These are phyloP conservation scores for Eupithecia abbreviata DNA, from an alignment of 2,888 invertebrate species.

Conservation along the genomic window DNA sequence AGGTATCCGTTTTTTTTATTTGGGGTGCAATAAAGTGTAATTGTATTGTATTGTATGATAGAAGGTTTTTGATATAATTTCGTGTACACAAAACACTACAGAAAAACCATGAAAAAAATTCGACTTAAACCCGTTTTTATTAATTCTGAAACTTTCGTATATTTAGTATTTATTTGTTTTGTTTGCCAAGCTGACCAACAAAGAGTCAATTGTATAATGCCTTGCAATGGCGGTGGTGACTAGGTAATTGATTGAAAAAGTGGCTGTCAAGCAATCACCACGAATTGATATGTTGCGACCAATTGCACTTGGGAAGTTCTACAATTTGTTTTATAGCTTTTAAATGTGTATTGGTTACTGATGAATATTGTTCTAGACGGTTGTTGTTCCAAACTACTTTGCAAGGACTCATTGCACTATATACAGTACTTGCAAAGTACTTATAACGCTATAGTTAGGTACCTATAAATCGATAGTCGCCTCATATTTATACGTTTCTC, in stretches of 20 bases:
- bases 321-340: conserved; percentile 27
- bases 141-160: background rate
- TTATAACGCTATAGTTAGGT: background rate
- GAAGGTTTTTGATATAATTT: too few species aligned
- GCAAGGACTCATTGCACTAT: background rate
- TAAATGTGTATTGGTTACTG: conserved; percentile 11
- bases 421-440: background rate
- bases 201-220: conserved; percentile 64
- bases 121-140: background rate
- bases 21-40: too few species aligned
- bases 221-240: conserved; percentile 44
- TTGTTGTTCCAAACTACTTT: background rate
- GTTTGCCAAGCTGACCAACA: conserved; percentile 34
- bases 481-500: too few species aligned
- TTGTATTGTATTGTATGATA: too few species aligned
- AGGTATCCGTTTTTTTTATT: too few species aligned
- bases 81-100: too few species aligned
- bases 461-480: too few species aligned
- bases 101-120: background rate
- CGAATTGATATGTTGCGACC: conserved; percentile 37
- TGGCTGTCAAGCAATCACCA: conserved; percentile 43
- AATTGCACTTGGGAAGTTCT: conserved; percentile 23
- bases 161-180: background rate
- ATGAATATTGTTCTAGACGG: background rate
- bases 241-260: conserved; percentile 55